phyloP scores from a whole-genome alignment of 2,113 vertebrate genomes.

The Hydrolagus affinis region DNA sequence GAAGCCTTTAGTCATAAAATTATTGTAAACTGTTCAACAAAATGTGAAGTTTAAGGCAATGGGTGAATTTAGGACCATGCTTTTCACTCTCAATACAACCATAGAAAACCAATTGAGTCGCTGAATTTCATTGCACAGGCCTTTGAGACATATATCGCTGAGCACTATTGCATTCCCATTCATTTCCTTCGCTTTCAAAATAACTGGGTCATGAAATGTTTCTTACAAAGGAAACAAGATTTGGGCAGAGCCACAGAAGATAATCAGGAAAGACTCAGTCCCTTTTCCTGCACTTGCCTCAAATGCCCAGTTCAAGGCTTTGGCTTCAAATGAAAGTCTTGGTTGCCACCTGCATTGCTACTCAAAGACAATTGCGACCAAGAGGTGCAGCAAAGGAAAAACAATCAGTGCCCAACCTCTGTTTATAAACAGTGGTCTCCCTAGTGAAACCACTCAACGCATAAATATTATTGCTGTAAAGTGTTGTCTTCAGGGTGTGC shows the following conservation, averaged over 20 bases:
- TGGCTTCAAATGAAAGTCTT: slow-evolving; percentile 34
- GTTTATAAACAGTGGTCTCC: slow-evolving; percentile 21
- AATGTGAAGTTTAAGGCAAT: not conserved
- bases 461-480: not conserved
- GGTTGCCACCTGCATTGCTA: slow-evolving; percentile 32
- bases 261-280: not conserved
- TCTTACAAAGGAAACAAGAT: slow-evolving; percentile 15
- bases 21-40: not conserved
- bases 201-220: slow-evolving; percentile 31
- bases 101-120: not conserved
- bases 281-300: not conserved
- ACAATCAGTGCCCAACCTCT: not conserved
- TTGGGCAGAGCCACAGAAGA: slow-evolving; percentile 23
- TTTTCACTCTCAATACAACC: not conserved
- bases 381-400: slow-evolving; percentile 41
- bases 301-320: slow-evolving; percentile 33
- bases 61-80: not conserved
- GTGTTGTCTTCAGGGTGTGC: too few relatives aligned
- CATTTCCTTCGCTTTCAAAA: not conserved
- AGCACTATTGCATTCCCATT: not conserved
- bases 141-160: not conserved
- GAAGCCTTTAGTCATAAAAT: too few relatives aligned
- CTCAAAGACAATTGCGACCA: slow-evolving; percentile 37
- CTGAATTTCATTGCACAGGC: not conserved
- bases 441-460: not conserved